Percentiles rank a stretch among this genome's conserved stretches.
Evolutionary conservation across 2,888 invertebrate genomes (phyloP).

Genomic region (Yponomeuta cagnagella): DNA sequence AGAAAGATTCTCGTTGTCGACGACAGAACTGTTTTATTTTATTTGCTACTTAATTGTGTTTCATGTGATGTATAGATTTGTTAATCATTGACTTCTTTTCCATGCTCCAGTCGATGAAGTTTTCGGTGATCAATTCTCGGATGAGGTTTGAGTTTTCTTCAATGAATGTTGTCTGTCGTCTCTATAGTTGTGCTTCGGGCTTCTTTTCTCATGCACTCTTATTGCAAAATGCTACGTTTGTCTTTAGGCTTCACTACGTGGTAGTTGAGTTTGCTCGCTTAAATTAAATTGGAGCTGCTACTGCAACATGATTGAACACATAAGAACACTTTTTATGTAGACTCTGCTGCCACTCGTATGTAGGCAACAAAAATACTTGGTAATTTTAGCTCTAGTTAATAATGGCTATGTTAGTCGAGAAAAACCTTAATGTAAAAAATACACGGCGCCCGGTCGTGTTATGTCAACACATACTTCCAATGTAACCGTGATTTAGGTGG

Average conservation of each 20-base stretch:
- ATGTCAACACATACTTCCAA: too few relatives aligned
- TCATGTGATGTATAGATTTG: slow-evolving; percentile 5
- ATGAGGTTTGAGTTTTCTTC: slow-evolving; percentile 60
- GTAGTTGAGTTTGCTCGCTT: slow-evolving; percentile 6
- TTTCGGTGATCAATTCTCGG: slow-evolving; percentile 53
- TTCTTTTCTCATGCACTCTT: slow-evolving; percentile 24
- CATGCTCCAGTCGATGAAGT: slow-evolving; percentile 73
- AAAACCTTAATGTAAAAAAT: too few relatives aligned
- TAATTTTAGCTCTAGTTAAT: too few relatives aligned
- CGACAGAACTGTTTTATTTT: background rate
- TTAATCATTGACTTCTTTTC: slow-evolving; percentile 39
- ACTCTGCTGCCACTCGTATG: background rate
- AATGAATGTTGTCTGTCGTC: slow-evolving; percentile 27
- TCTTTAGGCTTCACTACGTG: background rate
- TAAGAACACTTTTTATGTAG: background rate
- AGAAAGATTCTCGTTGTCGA: too few relatives aligned
- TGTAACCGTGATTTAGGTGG: too few relatives aligned
- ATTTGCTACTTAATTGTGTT: background rate
- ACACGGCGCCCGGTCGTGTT: too few relatives aligned
- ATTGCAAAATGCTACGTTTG: background rate
- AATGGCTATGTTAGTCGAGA: too few relatives aligned
- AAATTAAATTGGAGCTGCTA: background rate
- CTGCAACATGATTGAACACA: background rate
- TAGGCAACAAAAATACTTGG: background rate
- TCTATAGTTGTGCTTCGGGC: slow-evolving; percentile 35